Base-by-base conservation (phyloP, 2,113 vertebrate genomes). In the Spizaetus ornatus region DNA sequence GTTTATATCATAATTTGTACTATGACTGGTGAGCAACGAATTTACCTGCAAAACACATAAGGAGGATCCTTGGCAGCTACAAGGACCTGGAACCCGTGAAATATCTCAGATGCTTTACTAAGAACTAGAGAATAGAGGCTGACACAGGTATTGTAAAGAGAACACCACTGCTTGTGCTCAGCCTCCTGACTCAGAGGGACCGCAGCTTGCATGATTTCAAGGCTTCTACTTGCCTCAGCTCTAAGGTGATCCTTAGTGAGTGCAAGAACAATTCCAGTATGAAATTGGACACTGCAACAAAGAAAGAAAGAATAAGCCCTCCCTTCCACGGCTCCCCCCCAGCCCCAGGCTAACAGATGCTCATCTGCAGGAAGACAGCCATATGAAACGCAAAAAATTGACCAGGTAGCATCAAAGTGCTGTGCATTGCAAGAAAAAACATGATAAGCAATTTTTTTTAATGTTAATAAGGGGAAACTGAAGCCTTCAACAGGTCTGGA, bases 401-500 rank as follows among this genome's bases (percentile, higher is more conserved):
- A 74, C 50, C 38, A 52, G 76, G 45, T 43, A 47, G 42, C 53
- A 86, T 81, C 76, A 63, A 77, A 82, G 71, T 3, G 0, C 67
- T 12, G n/a, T 38, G 72, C 18, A n/a, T 5, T 50, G 29, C 0
- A 3, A 67, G 52, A 59, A 90, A 83, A 34, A 66, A 88, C 94
- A 58, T 2, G 2, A 25, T 34, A 84, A 67, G 70, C 38, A 56
- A 40, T 70, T 43, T 66, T 66, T 53, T 50, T 48, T 14, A 50
- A 90, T 86, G 58, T n/a, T 92, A 94, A 82, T 93, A 88, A 71
- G 47, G 34, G 47, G 21, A 95, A 93, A 63, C 40, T 16, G 31
- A 97, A 95, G 73, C n/a, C 78, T 87, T 94, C 48, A 79, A 48
- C 32, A 29, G 34, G 50, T 88, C 79, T 83, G 65, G 47, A 95